Base-by-base conservation (phyloP, 2,797 vertebrate species). In the Calcarius lapponicus region DNA sequence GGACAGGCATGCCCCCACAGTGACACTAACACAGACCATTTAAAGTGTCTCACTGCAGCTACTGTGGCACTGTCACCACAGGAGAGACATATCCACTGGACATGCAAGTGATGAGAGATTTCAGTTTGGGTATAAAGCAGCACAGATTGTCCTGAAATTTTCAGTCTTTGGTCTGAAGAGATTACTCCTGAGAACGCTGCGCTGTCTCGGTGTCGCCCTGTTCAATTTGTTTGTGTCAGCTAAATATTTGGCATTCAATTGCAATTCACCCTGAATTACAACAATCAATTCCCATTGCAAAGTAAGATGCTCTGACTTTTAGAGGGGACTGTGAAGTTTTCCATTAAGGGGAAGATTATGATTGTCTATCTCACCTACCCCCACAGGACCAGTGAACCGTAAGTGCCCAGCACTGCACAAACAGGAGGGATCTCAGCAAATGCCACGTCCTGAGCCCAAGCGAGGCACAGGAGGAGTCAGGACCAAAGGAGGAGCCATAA, bases 211-310 rank as follows among this genome's bases (percentile, higher is more conserved):
- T 48, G 42, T 76, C 56, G n/a, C 80, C 86, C 87, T 51, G 11
- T 51, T 90, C 83, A 90, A 96, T 96, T 96, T 97, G 97, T 97
- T 97, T 96, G 95, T 95, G 95, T 96, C 97, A 95, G 96, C 94
- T 88, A 95, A 97, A 97, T 97, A 97, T 97, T 96, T 96, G 96
- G 97, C 90, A 93, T 94, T 97, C 96, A 19, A 95, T 78, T 95
- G 97, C 96, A 97, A 97, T 98, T 98, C 97, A 97, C 97, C 94
- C 98, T 98, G 98, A 99, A 98, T 98, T 98, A 98, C 98, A 97
- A 97, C 98, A 98, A 98, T 98, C 98, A 98, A 98, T 98, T 98
- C 98, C 98, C 97, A 98, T 97, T 97, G 98, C 98, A 95, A 96
- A 97, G 97, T 93, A 98, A 98, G 97, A 97, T 93, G 84, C 97